These are phyloP conservation scores for Pachypsylla venusta DNA, from an alignment of 1,140 invertebrate species.

Conservation along the genomic window DNA sequence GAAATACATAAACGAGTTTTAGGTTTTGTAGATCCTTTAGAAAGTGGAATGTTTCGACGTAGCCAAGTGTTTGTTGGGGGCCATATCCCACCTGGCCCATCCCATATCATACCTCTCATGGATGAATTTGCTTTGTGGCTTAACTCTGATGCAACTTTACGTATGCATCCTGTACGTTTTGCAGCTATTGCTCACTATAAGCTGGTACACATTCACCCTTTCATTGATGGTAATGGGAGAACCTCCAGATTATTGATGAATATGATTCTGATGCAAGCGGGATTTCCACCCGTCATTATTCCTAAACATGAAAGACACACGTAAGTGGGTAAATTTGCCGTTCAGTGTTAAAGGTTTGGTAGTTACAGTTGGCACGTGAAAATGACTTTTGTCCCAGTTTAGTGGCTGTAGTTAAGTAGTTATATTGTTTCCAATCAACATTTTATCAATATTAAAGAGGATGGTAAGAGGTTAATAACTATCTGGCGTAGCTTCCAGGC, in stretches of 20 bases:
- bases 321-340: no score
- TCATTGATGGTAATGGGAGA: constrained; percentile 84
- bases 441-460: no score
- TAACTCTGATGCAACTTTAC: constrained; percentile 68
- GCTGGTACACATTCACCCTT: constrained; percentile 87
- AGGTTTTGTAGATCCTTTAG: constrained; percentile 80
- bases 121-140: constrained; percentile 77
- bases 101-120: constrained; percentile 67
- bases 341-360: no score
- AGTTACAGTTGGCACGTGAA: no score
- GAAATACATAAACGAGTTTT: constrained; percentile 85
- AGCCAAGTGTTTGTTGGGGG: constrained; percentile 88
- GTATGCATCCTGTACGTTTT: constrained; percentile 77
- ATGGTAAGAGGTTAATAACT: no score
- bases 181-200: constrained; percentile 93
- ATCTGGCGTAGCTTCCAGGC: no score
- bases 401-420: no score
- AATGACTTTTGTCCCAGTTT: no score
- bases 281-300: constrained; percentile 91
- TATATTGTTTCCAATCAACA: no score
- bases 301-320: constrained; percentile 66
- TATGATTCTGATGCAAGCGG: constrained; percentile 91
- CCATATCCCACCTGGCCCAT: constrained; percentile 72
- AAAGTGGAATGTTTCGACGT: constrained; percentile 64
- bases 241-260: constrained; percentile 93